Conservation (phyloP, 2,113 vertebrate species). For the Triplophysa dalaica region DNA sequence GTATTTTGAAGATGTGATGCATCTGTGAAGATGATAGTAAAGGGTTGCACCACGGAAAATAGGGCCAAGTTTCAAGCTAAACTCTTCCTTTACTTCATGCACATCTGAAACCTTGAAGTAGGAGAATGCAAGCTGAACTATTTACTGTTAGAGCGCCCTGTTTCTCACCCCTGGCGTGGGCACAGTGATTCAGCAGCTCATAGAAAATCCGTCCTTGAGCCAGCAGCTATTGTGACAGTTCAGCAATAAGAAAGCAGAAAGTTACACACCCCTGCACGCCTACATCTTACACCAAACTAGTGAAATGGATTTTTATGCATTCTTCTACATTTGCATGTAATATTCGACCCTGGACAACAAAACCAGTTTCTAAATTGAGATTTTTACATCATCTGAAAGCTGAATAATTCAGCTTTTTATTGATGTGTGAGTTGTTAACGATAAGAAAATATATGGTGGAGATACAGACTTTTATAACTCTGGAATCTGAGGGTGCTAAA, state of each 20-base stretch:
- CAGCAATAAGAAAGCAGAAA: conserved; percentile 50
- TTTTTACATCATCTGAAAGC: too few species aligned
- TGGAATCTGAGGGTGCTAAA: too few species aligned
- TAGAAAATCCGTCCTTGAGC: conserved; percentile 68
- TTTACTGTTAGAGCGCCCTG: conserved; percentile 44
- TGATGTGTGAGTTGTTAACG: too few species aligned
- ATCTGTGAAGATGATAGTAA: neutral
- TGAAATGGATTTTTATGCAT: conserved; percentile 10
- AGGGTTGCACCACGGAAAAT: neutral
- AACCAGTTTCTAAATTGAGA: too few species aligned
- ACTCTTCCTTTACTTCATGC: conserved; percentile 29
- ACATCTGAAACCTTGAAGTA: conserved; percentile 41
- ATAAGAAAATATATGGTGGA: too few species aligned
- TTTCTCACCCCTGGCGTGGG: conserved; percentile 68
- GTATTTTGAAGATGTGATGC: too few species aligned
- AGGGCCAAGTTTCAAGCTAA: conserved; percentile 8
- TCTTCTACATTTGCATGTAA: conserved; percentile 9
- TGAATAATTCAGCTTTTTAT: too few species aligned
- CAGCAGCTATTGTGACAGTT: conserved; percentile 60
- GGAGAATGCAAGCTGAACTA: conserved; percentile 35
- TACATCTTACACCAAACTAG: conserved; percentile 27
- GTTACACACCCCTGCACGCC: conserved; percentile 44
- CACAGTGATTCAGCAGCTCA: conserved; percentile 69
- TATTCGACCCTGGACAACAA: neutral
- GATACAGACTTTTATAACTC: too few species aligned